These are phyloP conservation scores for Dromiciops gliroides DNA, from an alignment of 2,113 vertebrate species.

Conservation along the genomic window DNA sequence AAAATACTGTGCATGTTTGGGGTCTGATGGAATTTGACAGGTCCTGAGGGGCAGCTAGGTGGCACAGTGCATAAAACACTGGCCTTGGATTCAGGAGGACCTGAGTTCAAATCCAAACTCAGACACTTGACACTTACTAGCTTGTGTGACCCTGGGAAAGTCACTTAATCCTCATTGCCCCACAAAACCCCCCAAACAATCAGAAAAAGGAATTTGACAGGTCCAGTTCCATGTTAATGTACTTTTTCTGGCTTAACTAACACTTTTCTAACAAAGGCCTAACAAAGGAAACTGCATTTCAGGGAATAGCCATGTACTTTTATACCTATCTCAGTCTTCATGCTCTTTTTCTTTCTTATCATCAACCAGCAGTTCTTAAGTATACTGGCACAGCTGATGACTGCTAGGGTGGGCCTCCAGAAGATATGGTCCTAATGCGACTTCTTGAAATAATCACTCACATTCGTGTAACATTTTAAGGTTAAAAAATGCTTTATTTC, in stretches of 20 bases:
- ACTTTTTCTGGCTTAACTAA: background rate
- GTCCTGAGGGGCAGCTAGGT: no score
- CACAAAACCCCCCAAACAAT: no score
- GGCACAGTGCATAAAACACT: no score
- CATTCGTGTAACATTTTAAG: background rate
- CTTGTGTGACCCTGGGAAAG: no score
- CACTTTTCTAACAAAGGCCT: conserved; percentile 1
- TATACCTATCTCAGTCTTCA: background rate
- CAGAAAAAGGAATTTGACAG: background rate
- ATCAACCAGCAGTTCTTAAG: background rate
- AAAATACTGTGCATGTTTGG: background rate
- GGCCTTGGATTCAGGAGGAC: no score
- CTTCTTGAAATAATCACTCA: background rate
- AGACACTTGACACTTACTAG: no score
- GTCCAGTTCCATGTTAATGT: background rate
- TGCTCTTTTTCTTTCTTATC: background rate
- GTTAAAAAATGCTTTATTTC: background rate
- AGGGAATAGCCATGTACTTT: background rate
- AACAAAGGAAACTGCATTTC: background rate
- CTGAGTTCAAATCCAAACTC: no score
- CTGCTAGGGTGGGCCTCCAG: background rate
- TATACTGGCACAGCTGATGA: background rate
- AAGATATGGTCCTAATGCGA: background rate
- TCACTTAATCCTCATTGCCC: no score
- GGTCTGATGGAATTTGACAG: background rate